Evolutionary conservation across 2,888 invertebrate genomes (phyloP), one percentile per base, ranked within the genome.

Genomic region (Thereva nobilitata): DNA sequence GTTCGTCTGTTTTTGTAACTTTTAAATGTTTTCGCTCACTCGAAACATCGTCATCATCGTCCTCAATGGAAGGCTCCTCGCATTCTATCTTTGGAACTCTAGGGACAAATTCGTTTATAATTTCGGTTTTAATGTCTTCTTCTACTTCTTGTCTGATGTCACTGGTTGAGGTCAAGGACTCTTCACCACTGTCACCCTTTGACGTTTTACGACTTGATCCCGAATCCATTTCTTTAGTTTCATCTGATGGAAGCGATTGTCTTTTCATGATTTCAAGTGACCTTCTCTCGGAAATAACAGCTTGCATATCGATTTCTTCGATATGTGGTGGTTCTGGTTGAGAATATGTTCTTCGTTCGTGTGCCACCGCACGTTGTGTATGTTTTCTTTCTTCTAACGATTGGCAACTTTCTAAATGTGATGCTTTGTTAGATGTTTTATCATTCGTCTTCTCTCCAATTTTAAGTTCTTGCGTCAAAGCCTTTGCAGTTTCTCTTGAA

Each of bases 131-230:
- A 4, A 73, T 75, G 12, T 76, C 76, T 6, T 55, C 47, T 10
- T 67, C 67, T 8, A 64, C 64, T 72, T 80, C 79, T 10, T 81
- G 80, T 76, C 85, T 87, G 42, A 86, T 75, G 53, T 87, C 87
- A 72, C 86, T 87, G 0, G 86, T 85, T 78, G 87, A 87, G 1
- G 88, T 88, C 70, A 88, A 79, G 5, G 88, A 88, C 74, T 89
- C 89, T 74, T 89, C 89, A 74, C 86, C 87, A 72, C 89, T 89
- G 3, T 80, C 83, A 0, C 84, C 82, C 71, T 83, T 84, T 0
- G 83, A 82, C 72, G 82, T 83, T 66, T 81, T 83, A 37, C 77
- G 74, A 56, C 79, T 79, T 41, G 75, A 71, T 37, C 73, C 73
- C 56, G 73, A 72, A 9, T 77, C 76, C 44, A 75, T 75, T 10